These are phyloP conservation scores for Cherax quadricarinatus DNA, from an alignment of 1,140 invertebrate species.

Conservation along the genomic window DNA sequence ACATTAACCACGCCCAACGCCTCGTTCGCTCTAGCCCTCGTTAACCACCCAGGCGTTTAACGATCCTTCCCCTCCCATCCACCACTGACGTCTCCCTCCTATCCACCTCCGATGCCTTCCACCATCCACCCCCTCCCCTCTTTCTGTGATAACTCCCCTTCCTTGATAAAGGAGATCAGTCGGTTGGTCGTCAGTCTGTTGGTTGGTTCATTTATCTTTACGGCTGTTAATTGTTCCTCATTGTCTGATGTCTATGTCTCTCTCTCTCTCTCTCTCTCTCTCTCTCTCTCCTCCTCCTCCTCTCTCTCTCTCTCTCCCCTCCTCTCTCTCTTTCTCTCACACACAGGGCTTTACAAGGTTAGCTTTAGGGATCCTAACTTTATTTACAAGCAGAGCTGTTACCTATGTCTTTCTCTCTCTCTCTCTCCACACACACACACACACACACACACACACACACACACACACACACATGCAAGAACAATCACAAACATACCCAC, in stretches of 20 bases:
- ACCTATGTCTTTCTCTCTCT: too few relatives aligned
- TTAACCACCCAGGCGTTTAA: slow-evolving; percentile 16
- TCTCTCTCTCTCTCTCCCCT: too few relatives aligned
- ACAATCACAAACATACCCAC: too few relatives aligned
- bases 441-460: not conserved
- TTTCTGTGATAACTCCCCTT: not conserved
- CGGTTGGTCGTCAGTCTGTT: not conserved
- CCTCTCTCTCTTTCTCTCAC: slow-evolving; percentile 1
- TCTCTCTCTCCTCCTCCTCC: not conserved
- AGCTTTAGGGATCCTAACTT: too few relatives aligned
- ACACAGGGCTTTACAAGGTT: not conserved
- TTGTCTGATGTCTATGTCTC: not conserved
- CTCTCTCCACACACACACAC: slow-evolving; percentile 37
- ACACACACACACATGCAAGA: too few relatives aligned
- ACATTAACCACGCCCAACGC: slow-evolving; percentile 5
- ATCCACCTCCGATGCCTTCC: too few relatives aligned
- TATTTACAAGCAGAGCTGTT: too few relatives aligned
- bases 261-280: not conserved
- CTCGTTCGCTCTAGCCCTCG: not conserved
- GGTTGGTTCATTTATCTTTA: slow-evolving; percentile 4
- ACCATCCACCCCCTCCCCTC: not conserved
- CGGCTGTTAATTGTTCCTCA: slow-evolving; percentile 14
- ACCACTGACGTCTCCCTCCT: too few relatives aligned
- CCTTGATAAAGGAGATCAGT: not conserved
- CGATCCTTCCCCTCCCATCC: not conserved